A percentile compares a stretch with the other conserved stretches of the same genome.
Conservation (phyloP, 2,888 invertebrate species). For the Sarcophaga subvicina region DNA sequence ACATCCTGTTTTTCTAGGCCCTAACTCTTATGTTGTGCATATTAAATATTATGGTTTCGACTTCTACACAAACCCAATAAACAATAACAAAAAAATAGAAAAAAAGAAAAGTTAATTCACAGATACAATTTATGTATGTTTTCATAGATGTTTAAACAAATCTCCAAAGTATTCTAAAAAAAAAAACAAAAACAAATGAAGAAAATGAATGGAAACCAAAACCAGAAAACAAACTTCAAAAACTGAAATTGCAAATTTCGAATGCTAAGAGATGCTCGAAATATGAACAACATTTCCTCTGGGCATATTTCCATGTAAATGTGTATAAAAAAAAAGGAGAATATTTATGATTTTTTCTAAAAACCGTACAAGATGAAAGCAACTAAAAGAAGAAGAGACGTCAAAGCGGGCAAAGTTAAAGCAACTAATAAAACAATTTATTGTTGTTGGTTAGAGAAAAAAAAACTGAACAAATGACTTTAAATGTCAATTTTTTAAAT, state of each 20-base stretch:
- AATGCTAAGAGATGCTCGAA: slow-evolving; percentile 38
- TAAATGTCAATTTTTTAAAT: slow-evolving; percentile 67
- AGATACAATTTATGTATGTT: slow-evolving; percentile 68
- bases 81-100: no score
- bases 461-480: slow-evolving; percentile 58
- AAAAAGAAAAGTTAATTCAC: slow-evolving; percentile 50
- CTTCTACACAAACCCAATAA: slow-evolving; percentile 48
- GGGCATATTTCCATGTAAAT: slow-evolving; percentile 54
- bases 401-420: slow-evolving; percentile 20
- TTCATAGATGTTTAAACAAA: slow-evolving; percentile 57
- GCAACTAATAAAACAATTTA: slow-evolving; percentile 62
- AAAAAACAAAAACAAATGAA: slow-evolving; percentile 35
- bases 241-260: slow-evolving; percentile 45
- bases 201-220: slow-evolving; percentile 16
- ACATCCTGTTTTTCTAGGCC: slow-evolving; percentile 56
- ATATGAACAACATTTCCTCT: slow-evolving; percentile 59
- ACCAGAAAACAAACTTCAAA: slow-evolving; percentile 45
- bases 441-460: slow-evolving; percentile 20
- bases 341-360: slow-evolving; percentile 62
- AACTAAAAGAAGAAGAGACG: slow-evolving; percentile 21
- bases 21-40: slow-evolving; percentile 52
- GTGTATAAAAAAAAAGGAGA: neutral
- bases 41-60: slow-evolving; percentile 56
- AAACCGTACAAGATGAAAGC: slow-evolving; percentile 21
- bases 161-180: slow-evolving; percentile 62